phyloP scores from a whole-genome alignment of 2,888 invertebrate species.

The Oscheius onirici region DNA sequence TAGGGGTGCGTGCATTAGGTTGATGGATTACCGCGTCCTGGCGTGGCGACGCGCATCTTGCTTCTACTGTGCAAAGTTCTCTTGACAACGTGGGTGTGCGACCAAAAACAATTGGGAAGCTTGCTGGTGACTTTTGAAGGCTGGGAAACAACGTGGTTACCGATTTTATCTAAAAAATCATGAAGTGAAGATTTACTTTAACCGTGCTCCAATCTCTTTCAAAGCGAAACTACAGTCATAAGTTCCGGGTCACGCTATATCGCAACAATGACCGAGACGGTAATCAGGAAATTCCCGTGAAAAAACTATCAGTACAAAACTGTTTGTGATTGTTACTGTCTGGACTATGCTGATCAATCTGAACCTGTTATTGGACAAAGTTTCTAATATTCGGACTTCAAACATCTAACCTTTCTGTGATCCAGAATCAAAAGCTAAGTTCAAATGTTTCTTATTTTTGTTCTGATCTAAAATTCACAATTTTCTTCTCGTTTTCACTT shows the following conservation, averaged over 20 bases:
- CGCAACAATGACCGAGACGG: too few relatives aligned
- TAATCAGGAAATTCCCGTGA: too few relatives aligned
- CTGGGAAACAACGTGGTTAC: not conserved
- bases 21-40: constrained; percentile 28
- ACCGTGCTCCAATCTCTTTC: too few relatives aligned
- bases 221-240: too few relatives aligned
- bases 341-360: too few relatives aligned
- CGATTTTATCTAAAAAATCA: too few relatives aligned
- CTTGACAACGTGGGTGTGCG: constrained; percentile 23
- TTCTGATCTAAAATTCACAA: too few relatives aligned
- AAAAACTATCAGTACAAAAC: too few relatives aligned
- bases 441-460: too few relatives aligned
- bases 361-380: not conserved
- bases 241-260: too few relatives aligned
- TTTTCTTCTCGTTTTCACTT: not conserved
- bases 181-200: too few relatives aligned
- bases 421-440: not conserved
- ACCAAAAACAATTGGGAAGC: constrained; percentile 21
- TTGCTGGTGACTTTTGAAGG: constrained; percentile 13
- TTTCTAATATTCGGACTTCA: not conserved
- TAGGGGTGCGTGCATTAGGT: constrained; percentile 27
- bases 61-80: constrained; percentile 29
- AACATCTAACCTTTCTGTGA: not conserved
- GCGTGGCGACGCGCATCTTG: constrained; percentile 21
- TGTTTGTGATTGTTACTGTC: too few relatives aligned